Evolutionary conservation across 2,113 vertebrate genomes (phyloP).

Genomic region (Leptocoma aspasia): DNA sequence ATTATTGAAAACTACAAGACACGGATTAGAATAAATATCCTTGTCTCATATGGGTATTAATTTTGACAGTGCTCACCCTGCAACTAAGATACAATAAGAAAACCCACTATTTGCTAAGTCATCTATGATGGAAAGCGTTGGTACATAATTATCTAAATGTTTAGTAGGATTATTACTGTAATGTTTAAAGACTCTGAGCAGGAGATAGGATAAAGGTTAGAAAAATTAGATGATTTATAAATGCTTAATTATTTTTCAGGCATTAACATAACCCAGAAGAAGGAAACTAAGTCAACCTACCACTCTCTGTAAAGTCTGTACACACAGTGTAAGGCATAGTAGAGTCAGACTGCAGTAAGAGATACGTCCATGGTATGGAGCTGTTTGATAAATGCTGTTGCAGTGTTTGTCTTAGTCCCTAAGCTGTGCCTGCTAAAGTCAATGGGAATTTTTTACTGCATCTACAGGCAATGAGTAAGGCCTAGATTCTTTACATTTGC

Average conservation of each 20-base stretch:
- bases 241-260: not conserved
- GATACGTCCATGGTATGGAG: constrained; percentile 43
- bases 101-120: constrained; percentile 36
- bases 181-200: constrained; percentile 10
- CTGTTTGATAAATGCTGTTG: constrained; percentile 49
- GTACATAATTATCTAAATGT: not conserved
- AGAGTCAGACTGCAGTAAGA: constrained; percentile 24
- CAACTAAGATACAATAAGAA: constrained; percentile 16
- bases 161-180: not conserved
- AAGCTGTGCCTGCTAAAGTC: not conserved
- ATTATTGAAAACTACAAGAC: constrained; percentile 55
- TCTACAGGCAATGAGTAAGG: not conserved
- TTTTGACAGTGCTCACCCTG: constrained; percentile 38
- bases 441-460: not conserved
- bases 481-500: not conserved
- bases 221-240: not conserved
- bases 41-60: constrained; percentile 44
- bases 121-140: not conserved
- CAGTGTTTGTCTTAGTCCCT: not conserved
- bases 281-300: not conserved
- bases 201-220: not conserved
- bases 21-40: constrained; percentile 66
- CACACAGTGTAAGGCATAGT: not conserved
- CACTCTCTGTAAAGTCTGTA: not conserved
- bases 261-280: not conserved